These are phyloP conservation scores for Agrotis clavis DNA, from an alignment of 2,888 invertebrate species.

Conservation along the genomic window DNA sequence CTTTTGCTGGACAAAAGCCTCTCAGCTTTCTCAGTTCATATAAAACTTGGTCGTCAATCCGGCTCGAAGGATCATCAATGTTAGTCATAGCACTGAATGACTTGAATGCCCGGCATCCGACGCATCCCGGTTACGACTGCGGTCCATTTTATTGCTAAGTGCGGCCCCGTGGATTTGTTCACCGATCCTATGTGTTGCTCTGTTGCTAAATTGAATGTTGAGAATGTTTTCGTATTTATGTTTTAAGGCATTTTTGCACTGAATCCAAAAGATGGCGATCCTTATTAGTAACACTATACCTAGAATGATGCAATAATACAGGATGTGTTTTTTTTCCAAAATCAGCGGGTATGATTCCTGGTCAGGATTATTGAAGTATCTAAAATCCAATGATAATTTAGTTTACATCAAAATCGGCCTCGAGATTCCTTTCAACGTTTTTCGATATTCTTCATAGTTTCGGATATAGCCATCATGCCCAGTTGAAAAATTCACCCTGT, in stretches of 20 bases:
- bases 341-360: too few species aligned
- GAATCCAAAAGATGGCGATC: not conserved
- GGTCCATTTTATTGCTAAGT: constrained; percentile 55
- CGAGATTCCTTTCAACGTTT: too few species aligned
- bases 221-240: constrained; percentile 18
- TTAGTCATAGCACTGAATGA: constrained; percentile 48
- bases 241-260: constrained; percentile 9
- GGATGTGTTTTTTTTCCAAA: too few species aligned
- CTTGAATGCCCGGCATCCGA: constrained; percentile 47
- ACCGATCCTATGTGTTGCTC: constrained; percentile 17
- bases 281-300: too few species aligned
- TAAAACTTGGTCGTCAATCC: constrained; percentile 31
- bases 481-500: too few species aligned
- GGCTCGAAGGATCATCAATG: constrained; percentile 43
- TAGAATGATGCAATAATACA: too few species aligned
- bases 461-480: too few species aligned
- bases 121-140: constrained; percentile 45
- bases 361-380: too few species aligned
- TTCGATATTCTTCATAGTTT: too few species aligned
- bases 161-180: constrained; percentile 41
- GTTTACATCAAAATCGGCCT: too few species aligned
- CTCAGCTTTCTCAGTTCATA: not conserved
- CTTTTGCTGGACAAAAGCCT: not conserved
- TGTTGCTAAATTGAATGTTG: constrained; percentile 33
- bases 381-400: too few species aligned